Percentiles rank a stretch among this genome's conserved stretches.
Evolutionary conservation across 2,888 invertebrate genomes (phyloP).

Genomic region (Leucophenga maculata): DNA sequence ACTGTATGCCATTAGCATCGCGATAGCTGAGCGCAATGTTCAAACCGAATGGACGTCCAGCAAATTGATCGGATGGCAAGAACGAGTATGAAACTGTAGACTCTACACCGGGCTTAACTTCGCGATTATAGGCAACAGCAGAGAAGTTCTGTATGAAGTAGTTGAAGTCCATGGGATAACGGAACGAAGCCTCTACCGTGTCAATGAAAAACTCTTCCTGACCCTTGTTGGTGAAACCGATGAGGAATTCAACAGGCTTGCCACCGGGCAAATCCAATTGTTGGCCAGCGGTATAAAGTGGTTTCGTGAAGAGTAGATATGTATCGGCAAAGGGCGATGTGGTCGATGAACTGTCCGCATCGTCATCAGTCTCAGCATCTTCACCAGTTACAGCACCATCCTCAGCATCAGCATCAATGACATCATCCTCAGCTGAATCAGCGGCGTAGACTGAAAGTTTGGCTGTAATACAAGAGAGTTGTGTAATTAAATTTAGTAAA

Average conservation of each 20-base stretch:
- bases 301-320: constrained; percentile 89
- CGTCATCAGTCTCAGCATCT: constrained; percentile 75
- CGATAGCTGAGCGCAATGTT: constrained; percentile 93
- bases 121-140: constrained; percentile 87
- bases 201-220: constrained; percentile 92
- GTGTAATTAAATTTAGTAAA: no score
- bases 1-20: constrained; percentile 79
- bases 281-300: constrained; percentile 77
- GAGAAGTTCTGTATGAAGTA: constrained; percentile 99
- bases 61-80: constrained; percentile 95
- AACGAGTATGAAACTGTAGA: constrained; percentile 96
- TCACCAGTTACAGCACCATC: constrained; percentile 77
- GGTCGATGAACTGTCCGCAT: constrained; percentile 76
- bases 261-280: constrained; percentile 85
- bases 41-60: constrained; percentile 96
- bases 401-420: constrained; percentile 76
- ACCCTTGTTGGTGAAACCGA: constrained; percentile 97
- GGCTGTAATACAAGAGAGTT: constrained; percentile 66
- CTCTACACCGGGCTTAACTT: constrained; percentile 92
- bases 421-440: constrained; percentile 77
- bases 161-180: constrained; percentile 98
- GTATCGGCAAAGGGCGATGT: constrained; percentile 94
- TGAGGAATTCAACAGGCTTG: constrained; percentile 91
- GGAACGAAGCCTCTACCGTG: constrained; percentile 96
- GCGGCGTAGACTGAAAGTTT: constrained; percentile 73